These are phyloP conservation scores for Tanypteryx hageni DNA, from an alignment of 2,888 invertebrate genomes.

Conservation along the genomic window DNA sequence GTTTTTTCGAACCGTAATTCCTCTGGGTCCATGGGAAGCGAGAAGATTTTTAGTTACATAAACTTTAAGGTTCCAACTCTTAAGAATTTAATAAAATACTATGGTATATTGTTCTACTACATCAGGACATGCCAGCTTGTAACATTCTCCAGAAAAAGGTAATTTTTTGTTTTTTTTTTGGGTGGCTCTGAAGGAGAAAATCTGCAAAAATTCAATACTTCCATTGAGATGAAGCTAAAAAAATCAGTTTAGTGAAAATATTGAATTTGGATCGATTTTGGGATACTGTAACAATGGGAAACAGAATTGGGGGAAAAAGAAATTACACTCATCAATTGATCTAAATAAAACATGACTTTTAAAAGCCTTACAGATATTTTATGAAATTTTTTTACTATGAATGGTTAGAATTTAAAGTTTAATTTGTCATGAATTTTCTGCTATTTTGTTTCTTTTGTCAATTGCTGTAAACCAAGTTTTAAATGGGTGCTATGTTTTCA, in stretches of 20 bases:
- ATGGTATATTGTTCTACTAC: background rate
- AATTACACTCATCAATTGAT: constrained; percentile 11
- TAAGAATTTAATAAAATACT: constrained; percentile 4
- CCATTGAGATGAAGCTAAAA: constrained; percentile 41
- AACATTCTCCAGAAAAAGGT: constrained; percentile 20
- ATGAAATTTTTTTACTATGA: background rate
- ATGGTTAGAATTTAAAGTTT: constrained; percentile 47
- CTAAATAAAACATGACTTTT: background rate
- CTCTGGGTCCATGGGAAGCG: constrained; percentile 60
- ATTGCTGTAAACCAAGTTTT: constrained; percentile 59
- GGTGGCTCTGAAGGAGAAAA: constrained; percentile 22
- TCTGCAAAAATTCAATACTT: constrained; percentile 19
- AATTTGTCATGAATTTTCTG: background rate
- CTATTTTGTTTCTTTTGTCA: constrained; percentile 19
- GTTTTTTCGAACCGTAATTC: background rate
- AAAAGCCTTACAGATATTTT: constrained; percentile 43
- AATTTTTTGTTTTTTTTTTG: background rate
- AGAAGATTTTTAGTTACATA: constrained; percentile 35
- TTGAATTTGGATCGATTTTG: background rate
- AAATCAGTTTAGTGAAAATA: constrained; percentile 40
- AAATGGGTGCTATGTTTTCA: constrained; percentile 65
- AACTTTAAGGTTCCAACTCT: constrained; percentile 15
- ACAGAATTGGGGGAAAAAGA: background rate
- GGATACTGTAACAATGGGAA: background rate
- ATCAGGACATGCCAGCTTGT: background rate